Base-by-base conservation (phyloP, 1,140 invertebrate genomes). In the Rhysida immarginata region DNA sequence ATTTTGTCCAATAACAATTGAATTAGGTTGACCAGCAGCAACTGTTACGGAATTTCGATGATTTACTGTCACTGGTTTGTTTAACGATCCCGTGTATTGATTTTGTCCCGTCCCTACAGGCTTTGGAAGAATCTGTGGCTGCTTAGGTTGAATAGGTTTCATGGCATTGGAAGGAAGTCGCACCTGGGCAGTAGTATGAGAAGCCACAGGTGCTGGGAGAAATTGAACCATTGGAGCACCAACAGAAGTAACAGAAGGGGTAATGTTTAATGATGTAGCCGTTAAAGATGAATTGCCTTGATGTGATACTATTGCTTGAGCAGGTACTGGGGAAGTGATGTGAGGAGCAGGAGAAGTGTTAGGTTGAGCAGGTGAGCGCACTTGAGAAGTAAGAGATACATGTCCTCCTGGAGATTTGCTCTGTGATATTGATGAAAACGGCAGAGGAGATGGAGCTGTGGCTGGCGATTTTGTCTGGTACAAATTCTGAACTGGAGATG, bases 121-220 rank as follows among this genome's bases (percentile, higher is more conserved):
- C 54, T 67, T 66, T 13, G 66, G 65, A 46, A 65, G 57, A n/a
- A 65, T 64, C 21, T 65, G 65, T 8, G 61, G 59, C 41, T 58
- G 58, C 24, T 66, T 61, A 51, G 62, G 66, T 54, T 66, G 60
- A 43, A 64, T 60, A 24, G 61, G 61, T 21, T 61, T 59, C 41
- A 56, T 51, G 26, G 51, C 24, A 26, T 26, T 54, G 3, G 56
- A 56, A 18, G 43, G 42, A 26, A 46, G 45, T 21, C 54, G 45
- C 13, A n/a, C 26, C 43, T 26, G 44, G 27, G 26, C n/a, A 45
- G 41, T 53, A 29, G 46, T 23, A 25, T 48, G 1, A 50, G 54
- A 27, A 53, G 58, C 35, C 50, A 44, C 43, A 48, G 29, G 51
- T 24, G 59, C 51, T n/a, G 57, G 51, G n/a, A 59, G 58, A 48